Conservation (phyloP, 2,797 vertebrate genomes). For the Fratercula arctica region DNA sequence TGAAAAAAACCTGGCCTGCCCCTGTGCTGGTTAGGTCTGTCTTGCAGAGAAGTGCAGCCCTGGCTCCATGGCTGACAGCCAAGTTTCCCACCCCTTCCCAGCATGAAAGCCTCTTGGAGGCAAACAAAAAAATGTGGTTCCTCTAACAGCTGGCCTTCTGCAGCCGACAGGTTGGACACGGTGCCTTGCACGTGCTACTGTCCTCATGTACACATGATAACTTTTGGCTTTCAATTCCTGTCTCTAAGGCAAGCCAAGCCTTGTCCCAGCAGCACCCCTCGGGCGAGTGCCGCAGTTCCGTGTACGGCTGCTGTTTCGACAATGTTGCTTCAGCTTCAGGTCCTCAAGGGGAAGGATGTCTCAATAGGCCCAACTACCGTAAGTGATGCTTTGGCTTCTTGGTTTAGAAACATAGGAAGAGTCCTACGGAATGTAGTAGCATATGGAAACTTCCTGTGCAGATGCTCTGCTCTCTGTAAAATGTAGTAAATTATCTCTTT, state of each 20-base stretch:
- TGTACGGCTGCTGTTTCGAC: constrained; percentile 92
- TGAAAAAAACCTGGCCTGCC: background rate
- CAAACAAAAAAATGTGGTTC: background rate
- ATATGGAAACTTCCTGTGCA: background rate
- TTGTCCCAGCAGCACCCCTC: constrained; percentile 70
- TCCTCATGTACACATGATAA: background rate
- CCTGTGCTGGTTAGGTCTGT: background rate
- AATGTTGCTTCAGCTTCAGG: constrained; percentile 82
- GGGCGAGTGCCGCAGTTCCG: constrained; percentile 79
- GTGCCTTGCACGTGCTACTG: background rate
- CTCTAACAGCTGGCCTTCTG: background rate
- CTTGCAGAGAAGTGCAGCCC: background rate
- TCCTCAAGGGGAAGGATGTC: constrained; percentile 88
- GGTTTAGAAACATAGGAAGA: background rate
- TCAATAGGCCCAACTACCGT: constrained; percentile 80
- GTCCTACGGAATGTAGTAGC: background rate
- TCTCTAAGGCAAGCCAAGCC: constrained; percentile 56
- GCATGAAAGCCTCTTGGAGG: background rate
- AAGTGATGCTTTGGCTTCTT: constrained; percentile 64
- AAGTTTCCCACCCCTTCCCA: background rate
- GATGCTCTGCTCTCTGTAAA: background rate
- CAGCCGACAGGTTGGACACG: background rate
- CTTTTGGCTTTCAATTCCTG: constrained; percentile 22
- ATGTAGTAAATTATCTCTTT: background rate
- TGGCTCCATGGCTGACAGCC: background rate